These are phyloP conservation scores for Hylaeus volcanicus DNA, from an alignment of 1,140 invertebrate genomes.

Conservation along the genomic window DNA sequence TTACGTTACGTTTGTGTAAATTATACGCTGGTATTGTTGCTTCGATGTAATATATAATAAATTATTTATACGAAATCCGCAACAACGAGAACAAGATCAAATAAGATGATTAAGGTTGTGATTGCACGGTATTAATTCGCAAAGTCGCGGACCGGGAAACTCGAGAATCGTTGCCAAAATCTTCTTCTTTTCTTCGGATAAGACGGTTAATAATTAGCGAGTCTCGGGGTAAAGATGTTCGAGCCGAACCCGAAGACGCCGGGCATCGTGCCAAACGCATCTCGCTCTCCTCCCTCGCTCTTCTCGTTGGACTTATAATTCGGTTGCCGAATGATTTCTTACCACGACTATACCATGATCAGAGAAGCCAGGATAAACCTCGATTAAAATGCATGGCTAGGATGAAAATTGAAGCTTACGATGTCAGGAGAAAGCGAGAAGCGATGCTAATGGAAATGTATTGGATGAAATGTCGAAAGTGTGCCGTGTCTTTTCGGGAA, in stretches of 20 bases:
- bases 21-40: slow-evolving; percentile 2
- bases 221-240: slow-evolving; percentile 8
- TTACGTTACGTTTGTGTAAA: slow-evolving; percentile 30
- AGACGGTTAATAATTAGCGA: slow-evolving; percentile 64
- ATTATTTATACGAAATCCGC: no score
- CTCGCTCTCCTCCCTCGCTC: background rate
- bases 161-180: slow-evolving; percentile 26
- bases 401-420: slow-evolving; percentile 29
- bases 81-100: slow-evolving; percentile 3
- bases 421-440: slow-evolving; percentile 17
- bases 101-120: slow-evolving; percentile 47
- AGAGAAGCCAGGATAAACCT: background rate
- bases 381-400: slow-evolving; percentile 33
- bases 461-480: slow-evolving; percentile 19
- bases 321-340: slow-evolving; percentile 54
- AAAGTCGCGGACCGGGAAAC: background rate
- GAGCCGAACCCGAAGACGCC: slow-evolving; percentile 1
- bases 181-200: slow-evolving; percentile 46
- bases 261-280: slow-evolving; percentile 53
- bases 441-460: slow-evolving; percentile 41
- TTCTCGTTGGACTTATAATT: slow-evolving; percentile 57
- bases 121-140: slow-evolving; percentile 42
- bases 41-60: no score
- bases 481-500: background rate
- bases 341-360: background rate